Evolutionary conservation across 2,888 invertebrate species (phyloP).

Genomic region (Marronus borbonicus): DNA sequence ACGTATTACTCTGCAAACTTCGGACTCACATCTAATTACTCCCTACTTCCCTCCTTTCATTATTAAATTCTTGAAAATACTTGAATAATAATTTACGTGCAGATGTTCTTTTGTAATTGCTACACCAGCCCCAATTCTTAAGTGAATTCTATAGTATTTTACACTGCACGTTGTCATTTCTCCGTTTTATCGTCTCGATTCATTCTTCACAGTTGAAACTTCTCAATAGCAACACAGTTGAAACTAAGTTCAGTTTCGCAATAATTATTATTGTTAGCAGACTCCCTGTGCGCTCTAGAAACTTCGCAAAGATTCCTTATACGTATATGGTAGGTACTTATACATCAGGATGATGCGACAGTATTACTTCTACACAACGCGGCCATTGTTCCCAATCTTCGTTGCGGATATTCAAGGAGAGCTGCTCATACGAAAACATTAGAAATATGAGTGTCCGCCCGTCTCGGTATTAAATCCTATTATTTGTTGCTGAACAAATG

Average conservation of each 20-base stretch:
- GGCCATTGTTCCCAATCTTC: slow-evolving; percentile 8
- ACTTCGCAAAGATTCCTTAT: slow-evolving; percentile 13
- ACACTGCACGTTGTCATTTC: not conserved
- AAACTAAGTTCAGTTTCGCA: slow-evolving; percentile 13
- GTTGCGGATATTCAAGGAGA: slow-evolving; percentile 22
- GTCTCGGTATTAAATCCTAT: slow-evolving; percentile 33
- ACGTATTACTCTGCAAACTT: no score
- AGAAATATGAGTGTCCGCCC: slow-evolving; percentile 30
- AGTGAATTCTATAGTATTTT: not conserved
- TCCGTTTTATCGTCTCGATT: not conserved
- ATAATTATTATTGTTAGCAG: slow-evolving; percentile 29
- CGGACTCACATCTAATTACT: no score
- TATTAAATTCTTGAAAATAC: no score
- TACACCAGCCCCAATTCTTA: not conserved
- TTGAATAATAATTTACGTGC: no score
- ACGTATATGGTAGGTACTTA: not conserved
- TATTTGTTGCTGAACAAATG: slow-evolving; percentile 38
- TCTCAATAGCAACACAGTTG: not conserved
- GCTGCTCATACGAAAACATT: slow-evolving; percentile 33
- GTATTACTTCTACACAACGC: not conserved
- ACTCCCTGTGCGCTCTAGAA: slow-evolving; percentile 2
- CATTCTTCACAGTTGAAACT: slow-evolving; percentile 9
- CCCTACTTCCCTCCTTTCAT: no score
- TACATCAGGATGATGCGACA: not conserved
- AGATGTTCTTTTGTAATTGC: not conserved